These are phyloP conservation scores for Cheumatopsyche charites DNA, from an alignment of 1,140 invertebrate genomes.

Conservation along the genomic window DNA sequence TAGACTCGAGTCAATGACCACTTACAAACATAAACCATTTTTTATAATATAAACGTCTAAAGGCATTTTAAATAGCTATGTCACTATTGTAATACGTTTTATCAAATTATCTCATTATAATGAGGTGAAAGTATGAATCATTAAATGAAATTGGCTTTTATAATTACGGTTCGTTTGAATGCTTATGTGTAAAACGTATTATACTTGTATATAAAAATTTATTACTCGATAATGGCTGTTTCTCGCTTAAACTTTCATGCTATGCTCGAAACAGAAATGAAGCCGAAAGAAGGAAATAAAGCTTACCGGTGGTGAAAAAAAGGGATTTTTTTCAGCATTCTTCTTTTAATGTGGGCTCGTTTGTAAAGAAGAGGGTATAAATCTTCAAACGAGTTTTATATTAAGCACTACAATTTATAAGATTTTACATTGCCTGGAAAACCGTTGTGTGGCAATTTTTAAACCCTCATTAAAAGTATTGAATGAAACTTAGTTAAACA, in stretches of 20 bases:
- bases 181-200: too few species aligned
- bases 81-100: too few species aligned
- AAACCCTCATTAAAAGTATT: constrained; percentile 20
- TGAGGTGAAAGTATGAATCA: too few species aligned
- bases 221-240: too few species aligned
- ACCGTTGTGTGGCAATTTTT: constrained; percentile 2
- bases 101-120: too few species aligned
- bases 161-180: too few species aligned
- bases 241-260: too few species aligned
- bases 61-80: not conserved
- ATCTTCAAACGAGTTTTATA: constrained; percentile 18
- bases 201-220: too few species aligned
- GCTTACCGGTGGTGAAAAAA: not conserved
- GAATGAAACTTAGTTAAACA: constrained; percentile 15
- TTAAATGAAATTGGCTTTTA: too few species aligned
- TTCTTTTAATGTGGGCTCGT: constrained; percentile 14
- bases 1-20: constrained; percentile 25
- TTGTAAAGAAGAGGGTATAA: constrained; percentile 13
- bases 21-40: not conserved
- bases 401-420: constrained; percentile 20
- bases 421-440: not conserved
- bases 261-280: not conserved
- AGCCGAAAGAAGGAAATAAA: not conserved
- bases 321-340: constrained; percentile 3
- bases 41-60: not conserved